Base-by-base conservation (phyloP, 2,113 vertebrate genomes). In the Rhagologus leucostigma region DNA sequence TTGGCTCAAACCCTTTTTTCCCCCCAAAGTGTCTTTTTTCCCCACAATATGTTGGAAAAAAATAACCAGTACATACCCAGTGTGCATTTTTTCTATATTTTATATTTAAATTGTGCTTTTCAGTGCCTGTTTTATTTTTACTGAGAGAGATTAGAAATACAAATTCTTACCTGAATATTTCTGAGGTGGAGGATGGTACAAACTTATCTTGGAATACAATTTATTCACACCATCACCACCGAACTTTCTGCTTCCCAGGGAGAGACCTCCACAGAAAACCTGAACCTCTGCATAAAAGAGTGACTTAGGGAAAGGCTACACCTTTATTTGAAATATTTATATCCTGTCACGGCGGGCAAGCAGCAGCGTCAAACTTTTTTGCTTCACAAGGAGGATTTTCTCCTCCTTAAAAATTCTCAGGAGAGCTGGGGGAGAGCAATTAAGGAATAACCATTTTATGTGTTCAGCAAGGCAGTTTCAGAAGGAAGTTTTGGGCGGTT, bases 1-100 rank as follows among this genome's bases (percentile, higher is more conserved):
- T 79, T 63, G 44, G 15, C 39, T 68, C 6, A 33, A 53, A 47
- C 3, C 2, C 0, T 24, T 13, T n/a, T 5, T 2, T 3, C 14
- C 12, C 4, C 2, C 14, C 3, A 5, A 6, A 33, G 3, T 37
- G 22, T 30, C n/a, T 56, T 44, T 35, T 80, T 29, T 4, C 22
- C 24, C 14, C 39, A 19, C 6, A 41, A 3, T 16, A 21, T 33
- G 2, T 39, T 20, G 7, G 2, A 6, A 33, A 35, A 59, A 30
- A 27, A 33, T 2, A 27, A 14, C 2, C 15, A 19, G 41, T 21
- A 24, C 4, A 10, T 10, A 32, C 3, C 20, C 13, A 57, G 29
- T 6, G n/a, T 44, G 21, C 8, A 24, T 55, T 67, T 79, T 60
- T 62, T 24, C 33, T 37, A 0, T 7, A 4, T 47, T 65, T 53